These are phyloP conservation scores for Thera obeliscata DNA, from an alignment of 2,888 invertebrate species.

Conservation along the genomic window DNA sequence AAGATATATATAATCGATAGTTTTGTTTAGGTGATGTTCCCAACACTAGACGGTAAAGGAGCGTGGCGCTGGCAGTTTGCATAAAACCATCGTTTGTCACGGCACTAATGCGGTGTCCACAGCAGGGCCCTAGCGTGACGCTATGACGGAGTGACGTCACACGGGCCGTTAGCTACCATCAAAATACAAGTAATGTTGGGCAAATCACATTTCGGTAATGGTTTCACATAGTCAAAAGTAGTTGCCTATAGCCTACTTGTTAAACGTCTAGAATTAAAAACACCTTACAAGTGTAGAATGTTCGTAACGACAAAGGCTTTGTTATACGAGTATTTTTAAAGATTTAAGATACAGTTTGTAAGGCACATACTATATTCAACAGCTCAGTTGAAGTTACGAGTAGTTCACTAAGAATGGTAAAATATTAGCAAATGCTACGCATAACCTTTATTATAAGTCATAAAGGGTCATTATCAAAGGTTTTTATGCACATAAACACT, in stretches of 20 bases:
- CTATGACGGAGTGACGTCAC: slow-evolving; percentile 49
- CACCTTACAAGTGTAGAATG: too few relatives aligned
- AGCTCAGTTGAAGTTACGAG: neutral
- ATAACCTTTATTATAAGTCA: slow-evolving; percentile 1
- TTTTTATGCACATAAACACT: slow-evolving; percentile 65
- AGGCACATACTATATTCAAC: neutral
- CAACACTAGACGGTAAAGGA: slow-evolving; percentile 64
- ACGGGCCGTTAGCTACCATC: slow-evolving; percentile 39
- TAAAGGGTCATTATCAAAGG: slow-evolving; percentile 17
- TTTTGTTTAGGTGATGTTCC: slow-evolving; percentile 1
- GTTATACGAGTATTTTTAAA: too few relatives aligned
- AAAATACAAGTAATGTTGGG: slow-evolving; percentile 25
- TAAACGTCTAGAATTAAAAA: too few relatives aligned
- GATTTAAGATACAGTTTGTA: too few relatives aligned
- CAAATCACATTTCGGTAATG: slow-evolving; percentile 15
- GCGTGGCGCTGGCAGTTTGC: slow-evolving; percentile 76
- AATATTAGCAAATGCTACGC: neutral
- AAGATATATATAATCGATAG: neutral
- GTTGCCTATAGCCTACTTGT: too few relatives aligned
- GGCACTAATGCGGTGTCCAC: slow-evolving; percentile 74
- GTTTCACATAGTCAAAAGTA: neutral
- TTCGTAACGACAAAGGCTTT: too few relatives aligned
- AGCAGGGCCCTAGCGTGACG: slow-evolving; percentile 55
- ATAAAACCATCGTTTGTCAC: slow-evolving; percentile 83
- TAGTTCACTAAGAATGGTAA: neutral